Evolutionary conservation across 2,797 vertebrate genomes (phyloP), one percentile per base, ranked within the genome.

Genomic region (Gallinago solitaria): DNA sequence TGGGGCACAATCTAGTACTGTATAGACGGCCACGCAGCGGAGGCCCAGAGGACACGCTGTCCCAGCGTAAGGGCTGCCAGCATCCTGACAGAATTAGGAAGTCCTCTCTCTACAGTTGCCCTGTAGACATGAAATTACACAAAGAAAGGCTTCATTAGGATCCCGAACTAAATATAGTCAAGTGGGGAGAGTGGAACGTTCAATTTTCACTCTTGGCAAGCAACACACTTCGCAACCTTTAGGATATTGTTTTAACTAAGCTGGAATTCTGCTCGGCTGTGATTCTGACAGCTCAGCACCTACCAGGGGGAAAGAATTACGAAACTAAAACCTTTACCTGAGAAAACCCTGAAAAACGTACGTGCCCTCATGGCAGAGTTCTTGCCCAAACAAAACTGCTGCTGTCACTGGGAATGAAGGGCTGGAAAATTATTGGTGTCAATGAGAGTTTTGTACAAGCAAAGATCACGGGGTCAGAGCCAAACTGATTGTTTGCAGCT

Each of bases 1-100:
- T 0, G 0, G 37, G 76, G 61, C 73, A 95, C 84, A 95, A 74
- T 94, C 83, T 69, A 67, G 61, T 6, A 50, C 85, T 91, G 65
- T 93, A 43, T 60, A 41, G 12, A 48, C 0, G 9, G 82, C 76
- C 88, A 32, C 1, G 33, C 68, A 69, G 65, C 11, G 3, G 71
- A 82, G 54, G 79, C 76, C 90, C 77, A 82, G 70, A 91, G 86
- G 71, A 92, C 90, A 86, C 0, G 2, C 9, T 93, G 93, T 94
- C 85, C 94, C 69, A 74, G 65, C 2, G 0, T 25, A 51, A 79
- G 79, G 2, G 14, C 61, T 93, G 97, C 95, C 96, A 96, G 96
- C 41, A 96, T 96, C 95, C 96, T 97, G 95, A 96, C 85, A 85
- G 93, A 97, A 92, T 93, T 97, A 96, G 95, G 97, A 97, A 97